A percentile compares a stretch with the other conserved stretches of the same genome.
Evolutionary conservation across 64 coral and sea anemone species (phyloP).

Genomic region (Exaiptasia diaphana): DNA sequence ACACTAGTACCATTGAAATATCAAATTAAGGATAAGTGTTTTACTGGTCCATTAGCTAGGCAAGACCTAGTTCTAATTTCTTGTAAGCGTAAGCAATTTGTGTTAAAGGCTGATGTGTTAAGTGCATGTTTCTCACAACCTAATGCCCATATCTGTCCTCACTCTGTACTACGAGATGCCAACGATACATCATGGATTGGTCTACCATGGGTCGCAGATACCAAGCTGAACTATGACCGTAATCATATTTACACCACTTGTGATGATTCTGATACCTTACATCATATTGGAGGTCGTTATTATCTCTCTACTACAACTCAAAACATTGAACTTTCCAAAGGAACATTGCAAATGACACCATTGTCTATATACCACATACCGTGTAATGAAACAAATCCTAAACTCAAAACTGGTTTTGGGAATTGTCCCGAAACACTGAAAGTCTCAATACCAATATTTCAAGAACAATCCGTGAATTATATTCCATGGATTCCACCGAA

Average conservation of each 20-base stretch:
- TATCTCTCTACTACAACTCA: background rate
- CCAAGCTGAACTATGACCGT: conserved; percentile 4
- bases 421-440: conserved; percentile 11
- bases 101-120: background rate
- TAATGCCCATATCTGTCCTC: conserved; percentile 1
- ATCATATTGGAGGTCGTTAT: conserved; percentile 19
- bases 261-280: background rate
- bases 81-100: background rate
- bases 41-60: background rate
- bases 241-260: background rate
- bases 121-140: background rate
- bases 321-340: background rate
- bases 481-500: background rate
- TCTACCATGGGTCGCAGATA: conserved; percentile 6
- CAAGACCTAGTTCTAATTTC: conserved; percentile 8
- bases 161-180: background rate
- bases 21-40: conserved; percentile 5
- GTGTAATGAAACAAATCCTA: conserved; percentile 5
- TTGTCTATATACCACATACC: conserved; percentile 22
- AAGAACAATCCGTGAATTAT: background rate
- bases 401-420: conserved; percentile 23
- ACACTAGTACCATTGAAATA: conserved; percentile 13
- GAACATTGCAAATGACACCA: conserved; percentile 3
- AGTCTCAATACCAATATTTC: conserved; percentile 9
- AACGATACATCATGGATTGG: conserved; percentile 35